phyloP scores from a whole-genome alignment of 2,888 invertebrate genomes.

The Caenorhabditis becei region DNA sequence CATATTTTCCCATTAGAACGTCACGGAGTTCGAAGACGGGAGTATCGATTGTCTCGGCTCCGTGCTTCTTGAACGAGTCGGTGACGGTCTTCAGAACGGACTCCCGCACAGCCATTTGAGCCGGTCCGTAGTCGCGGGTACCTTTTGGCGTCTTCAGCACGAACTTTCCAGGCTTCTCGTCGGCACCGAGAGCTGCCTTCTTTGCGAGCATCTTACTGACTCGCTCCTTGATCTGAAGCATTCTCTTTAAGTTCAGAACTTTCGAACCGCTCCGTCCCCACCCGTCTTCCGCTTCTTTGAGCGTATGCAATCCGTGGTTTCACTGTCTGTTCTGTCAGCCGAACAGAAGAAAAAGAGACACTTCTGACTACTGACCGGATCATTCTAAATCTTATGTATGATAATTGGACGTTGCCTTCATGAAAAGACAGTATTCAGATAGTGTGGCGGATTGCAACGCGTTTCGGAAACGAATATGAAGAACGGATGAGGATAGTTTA shows the following conservation, averaged over 20 bases:
- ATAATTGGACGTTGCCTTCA: too few species aligned
- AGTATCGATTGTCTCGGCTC: constrained; percentile 94
- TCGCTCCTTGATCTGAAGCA: constrained; percentile 89
- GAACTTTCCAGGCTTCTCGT: constrained; percentile 70
- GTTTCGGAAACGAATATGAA: not conserved
- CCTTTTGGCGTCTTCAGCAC: constrained; percentile 80
- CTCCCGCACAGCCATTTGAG: constrained; percentile 92
- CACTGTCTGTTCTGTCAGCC: constrained; percentile 38
- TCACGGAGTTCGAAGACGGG: constrained; percentile 81
- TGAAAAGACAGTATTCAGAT: not conserved
- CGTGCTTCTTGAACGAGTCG: constrained; percentile 94
- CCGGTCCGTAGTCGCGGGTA: constrained; percentile 91
- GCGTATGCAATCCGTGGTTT: constrained; percentile 70
- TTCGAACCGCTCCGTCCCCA: constrained; percentile 36
- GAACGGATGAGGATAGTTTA: constrained; percentile 1
- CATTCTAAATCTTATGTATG: constrained; percentile 17
- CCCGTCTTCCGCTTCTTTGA: constrained; percentile 77
- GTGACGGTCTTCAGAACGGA: constrained; percentile 88
- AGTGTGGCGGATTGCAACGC: constrained; percentile 31
- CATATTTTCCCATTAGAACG: constrained; percentile 96
- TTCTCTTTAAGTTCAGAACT: not conserved
- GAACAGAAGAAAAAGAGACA: constrained; percentile 40
- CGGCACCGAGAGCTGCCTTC: constrained; percentile 86
- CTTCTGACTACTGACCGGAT: constrained; percentile 21
- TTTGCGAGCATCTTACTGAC: constrained; percentile 89